Evolutionary conservation across 2,113 vertebrate genomes (phyloP).

Genomic region (Acanthochromis polyacanthus): DNA sequence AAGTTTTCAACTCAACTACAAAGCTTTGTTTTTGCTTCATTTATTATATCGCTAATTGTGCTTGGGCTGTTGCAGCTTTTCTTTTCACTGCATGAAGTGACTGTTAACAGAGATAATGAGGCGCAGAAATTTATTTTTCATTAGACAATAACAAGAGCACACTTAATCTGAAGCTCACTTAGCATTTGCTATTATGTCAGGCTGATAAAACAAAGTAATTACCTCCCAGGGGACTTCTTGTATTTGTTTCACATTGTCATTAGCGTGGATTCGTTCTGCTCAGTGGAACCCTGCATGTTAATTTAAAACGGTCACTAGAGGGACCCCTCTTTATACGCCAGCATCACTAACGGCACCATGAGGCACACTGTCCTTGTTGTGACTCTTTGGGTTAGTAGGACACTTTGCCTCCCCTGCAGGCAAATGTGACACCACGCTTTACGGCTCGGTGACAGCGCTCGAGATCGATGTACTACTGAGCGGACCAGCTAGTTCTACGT

Average conservation of each 20-base stretch:
- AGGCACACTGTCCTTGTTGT: conserved; percentile 25
- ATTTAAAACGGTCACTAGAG: conserved; percentile 57
- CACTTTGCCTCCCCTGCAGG: conserved; percentile 48
- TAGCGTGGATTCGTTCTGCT: conserved; percentile 51
- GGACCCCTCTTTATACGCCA: conserved; percentile 33
- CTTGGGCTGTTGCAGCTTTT: not conserved
- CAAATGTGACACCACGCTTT: conserved; percentile 23
- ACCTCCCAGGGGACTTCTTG: conserved; percentile 19
- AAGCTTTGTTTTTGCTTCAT: conserved; percentile 39
- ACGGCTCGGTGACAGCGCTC: conserved; percentile 25
- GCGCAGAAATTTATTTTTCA: conserved; percentile 27
- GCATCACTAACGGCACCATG: not conserved
- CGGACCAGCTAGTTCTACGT: not conserved
- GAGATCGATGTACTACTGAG: conserved; percentile 32
- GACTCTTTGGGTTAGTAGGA: conserved; percentile 58
- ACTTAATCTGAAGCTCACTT: conserved; percentile 36
- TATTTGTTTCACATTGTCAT: conserved; percentile 42
- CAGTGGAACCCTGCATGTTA: not conserved
- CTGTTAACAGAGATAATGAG: conserved; percentile 5
- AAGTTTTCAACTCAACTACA: conserved; percentile 85
- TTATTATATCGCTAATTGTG: conserved; percentile 40
- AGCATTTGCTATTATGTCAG: conserved; percentile 36
- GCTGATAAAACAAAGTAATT: conserved; percentile 55
- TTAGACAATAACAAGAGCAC: conserved; percentile 22
- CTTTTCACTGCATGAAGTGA: not conserved